Percentiles rank a stretch among this genome's conserved stretches.
phyloP scores from a whole-genome alignment of 1,140 invertebrate genomes.

The Galleria mellonella region DNA sequence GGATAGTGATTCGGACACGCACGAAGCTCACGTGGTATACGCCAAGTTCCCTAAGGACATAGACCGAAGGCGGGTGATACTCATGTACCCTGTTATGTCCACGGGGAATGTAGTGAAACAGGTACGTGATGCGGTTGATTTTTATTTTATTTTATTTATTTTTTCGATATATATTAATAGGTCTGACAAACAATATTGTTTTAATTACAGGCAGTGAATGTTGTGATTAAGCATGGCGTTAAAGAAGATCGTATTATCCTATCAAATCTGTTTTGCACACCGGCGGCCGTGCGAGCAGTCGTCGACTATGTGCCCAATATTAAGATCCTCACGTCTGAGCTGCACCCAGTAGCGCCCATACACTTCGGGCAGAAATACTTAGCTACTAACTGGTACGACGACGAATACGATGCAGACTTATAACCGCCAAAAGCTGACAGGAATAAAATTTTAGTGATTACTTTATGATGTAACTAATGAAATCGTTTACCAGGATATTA shows the following conservation, averaged over 20 bases:
- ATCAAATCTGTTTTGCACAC: conserved; percentile 97
- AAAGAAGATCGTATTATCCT: conserved; percentile 95
- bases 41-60: conserved; percentile 98
- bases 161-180: too few relatives aligned
- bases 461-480: too few relatives aligned
- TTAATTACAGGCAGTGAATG: conserved; percentile 93
- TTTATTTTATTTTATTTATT: background rate
- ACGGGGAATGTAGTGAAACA: conserved; percentile 94
- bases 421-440: too few relatives aligned
- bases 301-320: conserved; percentile 92
- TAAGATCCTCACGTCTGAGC: conserved; percentile 96
- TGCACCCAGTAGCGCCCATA: conserved; percentile 96
- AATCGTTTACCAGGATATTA: too few relatives aligned
- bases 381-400: conserved; percentile 90
- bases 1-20: conserved; percentile 96
- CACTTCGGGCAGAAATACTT: conserved; percentile 99
- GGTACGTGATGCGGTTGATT: conserved; percentile 25
- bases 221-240: conserved; percentile 94
- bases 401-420: conserved; percentile 25
- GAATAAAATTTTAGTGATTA: too few relatives aligned
- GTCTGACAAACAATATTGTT: background rate
- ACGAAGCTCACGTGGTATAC: conserved; percentile 97
- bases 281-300: conserved; percentile 90
- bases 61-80: conserved; percentile 89
- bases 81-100: conserved; percentile 99